These are phyloP conservation scores for Plagodis dolabraria DNA, from an alignment of 2,888 invertebrate species.

Conservation along the genomic window DNA sequence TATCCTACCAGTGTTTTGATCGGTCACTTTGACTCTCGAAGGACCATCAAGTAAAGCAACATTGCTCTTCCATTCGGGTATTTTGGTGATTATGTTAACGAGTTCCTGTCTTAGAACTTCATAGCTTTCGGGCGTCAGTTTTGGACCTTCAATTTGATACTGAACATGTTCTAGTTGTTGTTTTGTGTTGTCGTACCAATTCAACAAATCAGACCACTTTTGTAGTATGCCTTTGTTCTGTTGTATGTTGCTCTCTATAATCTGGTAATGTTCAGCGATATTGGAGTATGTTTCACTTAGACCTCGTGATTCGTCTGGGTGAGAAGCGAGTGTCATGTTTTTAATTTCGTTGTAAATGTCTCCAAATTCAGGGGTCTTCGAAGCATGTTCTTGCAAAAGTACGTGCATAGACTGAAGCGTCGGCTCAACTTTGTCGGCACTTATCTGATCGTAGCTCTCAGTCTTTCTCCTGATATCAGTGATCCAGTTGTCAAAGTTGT, in stretches of 20 bases:
- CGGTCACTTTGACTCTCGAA: slow-evolving; percentile 88
- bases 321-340: slow-evolving; percentile 87
- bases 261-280: slow-evolving; percentile 91
- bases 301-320: slow-evolving; percentile 90
- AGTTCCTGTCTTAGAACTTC: slow-evolving; percentile 89
- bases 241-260: slow-evolving; percentile 89
- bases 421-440: slow-evolving; percentile 91
- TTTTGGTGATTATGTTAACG: slow-evolving; percentile 87
- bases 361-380: slow-evolving; percentile 91
- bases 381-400: slow-evolving; percentile 93
- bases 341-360: slow-evolving; percentile 94
- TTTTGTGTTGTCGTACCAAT: slow-evolving; percentile 92
- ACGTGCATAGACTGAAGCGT: slow-evolving; percentile 92
- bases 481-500: slow-evolving; percentile 92
- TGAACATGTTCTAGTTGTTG: slow-evolving; percentile 92
- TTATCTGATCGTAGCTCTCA: slow-evolving; percentile 91
- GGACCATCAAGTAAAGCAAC: slow-evolving; percentile 88
- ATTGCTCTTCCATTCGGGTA: slow-evolving; percentile 89
- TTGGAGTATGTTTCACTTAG: slow-evolving; percentile 91
- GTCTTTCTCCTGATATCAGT: slow-evolving; percentile 89
- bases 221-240: slow-evolving; percentile 90
- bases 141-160: slow-evolving; percentile 91
- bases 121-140: slow-evolving; percentile 88
- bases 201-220: slow-evolving; percentile 93
- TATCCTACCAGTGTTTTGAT: slow-evolving; percentile 88